Base-by-base conservation (phyloP, 2,888 invertebrate species). In the Andrena fulva region DNA sequence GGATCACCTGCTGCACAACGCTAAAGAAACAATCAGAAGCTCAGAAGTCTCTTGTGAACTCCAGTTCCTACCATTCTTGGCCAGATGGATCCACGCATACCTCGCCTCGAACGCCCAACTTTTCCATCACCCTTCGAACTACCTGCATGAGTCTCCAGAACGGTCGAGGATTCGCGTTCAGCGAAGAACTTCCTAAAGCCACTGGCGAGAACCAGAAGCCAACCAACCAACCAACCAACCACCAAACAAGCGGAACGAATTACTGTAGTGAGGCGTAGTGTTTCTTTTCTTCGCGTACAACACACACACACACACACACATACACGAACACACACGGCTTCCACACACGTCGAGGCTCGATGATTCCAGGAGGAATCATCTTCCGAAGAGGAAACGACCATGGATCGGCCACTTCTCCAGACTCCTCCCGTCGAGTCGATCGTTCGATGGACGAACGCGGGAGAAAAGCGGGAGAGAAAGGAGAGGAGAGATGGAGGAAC, bases 191-290 rank as follows among this genome's bases (percentile, higher is more conserved):
- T 72, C 35, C 70, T 20, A 71, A 52, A 52, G 35, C 10, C 60
- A 42, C 66, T 56, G 56, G 56, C 56, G 68, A 66, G 60, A 68
- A 72, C 24, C 31, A 10, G n/a, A 48, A 72, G 50, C 29, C 20
- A 56, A 31, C 68, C 54, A 69, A 67, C n/a, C 54, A 69, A 67
- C n/a, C 63, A n/a, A 20, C 24, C 56, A 52, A 68, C 52, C 77
- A 86, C n/a, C 77, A 75, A 42, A 35, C 64, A 75, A 83, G 68
- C 77, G 64, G 66, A 66, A 81, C 74, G 79, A 85, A 85, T 79
- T 82, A 85, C 80, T 83, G 80, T 86, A 87, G 87, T 73, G 77
- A 87, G 77, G 74, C 79, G 79, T 86, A 87, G 87, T 71, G 85
- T 87, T 80, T 74, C n/a, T 70, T 70, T 64, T 85, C 76, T 76